phyloP scores from a whole-genome alignment of 2,888 invertebrate genomes.

The Metacarcinus magister region DNA sequence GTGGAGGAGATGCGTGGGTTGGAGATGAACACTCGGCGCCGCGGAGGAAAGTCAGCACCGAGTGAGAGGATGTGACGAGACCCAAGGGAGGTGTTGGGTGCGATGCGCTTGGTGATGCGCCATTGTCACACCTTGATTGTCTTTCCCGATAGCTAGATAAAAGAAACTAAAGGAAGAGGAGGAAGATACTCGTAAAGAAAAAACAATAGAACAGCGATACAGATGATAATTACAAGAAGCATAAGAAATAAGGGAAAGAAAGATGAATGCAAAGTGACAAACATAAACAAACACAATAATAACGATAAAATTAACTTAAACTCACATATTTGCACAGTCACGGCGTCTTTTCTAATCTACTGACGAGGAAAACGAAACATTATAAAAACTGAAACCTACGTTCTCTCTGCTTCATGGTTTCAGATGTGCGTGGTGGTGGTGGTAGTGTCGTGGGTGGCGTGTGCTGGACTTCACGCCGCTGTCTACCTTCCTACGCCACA shows the following conservation, averaged over 20 bases:
- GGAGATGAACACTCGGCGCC: neutral
- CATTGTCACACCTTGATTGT: neutral
- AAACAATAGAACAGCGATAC: neutral
- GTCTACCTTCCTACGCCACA: slow-evolving; percentile 93
- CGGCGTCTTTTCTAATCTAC: too few relatives aligned
- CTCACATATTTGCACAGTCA: too few relatives aligned
- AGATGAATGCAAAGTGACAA: neutral
- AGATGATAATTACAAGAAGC: neutral
- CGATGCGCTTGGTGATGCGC: neutral
- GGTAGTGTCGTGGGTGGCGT: slow-evolving; percentile 93
- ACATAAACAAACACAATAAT: neutral
- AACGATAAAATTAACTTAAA: too few relatives aligned
- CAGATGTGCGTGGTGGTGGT: slow-evolving; percentile 93
- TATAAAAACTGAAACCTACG: neutral
- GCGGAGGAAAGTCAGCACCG: neutral
- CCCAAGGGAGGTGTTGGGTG: neutral
- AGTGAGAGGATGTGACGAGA: neutral
- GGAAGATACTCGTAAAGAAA: neutral
- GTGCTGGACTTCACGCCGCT: slow-evolving; percentile 92
- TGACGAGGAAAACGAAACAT: neutral
- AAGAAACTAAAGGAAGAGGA: neutral
- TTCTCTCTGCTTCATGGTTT: neutral
- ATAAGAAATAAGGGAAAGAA: neutral
- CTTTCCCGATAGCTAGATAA: neutral
- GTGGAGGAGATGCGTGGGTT: neutral